Base-by-base conservation (phyloP, 2,888 invertebrate genomes). In the Nemoura dubitans region DNA sequence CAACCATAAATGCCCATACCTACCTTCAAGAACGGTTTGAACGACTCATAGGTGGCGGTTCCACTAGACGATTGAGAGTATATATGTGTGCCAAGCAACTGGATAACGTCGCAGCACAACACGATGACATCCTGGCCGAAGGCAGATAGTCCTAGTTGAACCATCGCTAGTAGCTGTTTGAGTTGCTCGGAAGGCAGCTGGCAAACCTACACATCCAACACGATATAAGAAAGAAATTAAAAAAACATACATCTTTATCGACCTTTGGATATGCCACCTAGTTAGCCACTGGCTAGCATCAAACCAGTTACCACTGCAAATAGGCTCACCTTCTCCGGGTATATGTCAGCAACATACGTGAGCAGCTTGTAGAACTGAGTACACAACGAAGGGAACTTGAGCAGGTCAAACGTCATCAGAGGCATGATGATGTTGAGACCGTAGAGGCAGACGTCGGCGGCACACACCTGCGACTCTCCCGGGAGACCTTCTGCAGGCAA, bases 361-460 rank as follows among this genome's bases (percentile, higher is more conserved):
- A 96, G 92, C 90, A 96, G 93, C 87, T 89, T 89, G 88, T 89
- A 94, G 90, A 93, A 95, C 91, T 95, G 94, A 43, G 92, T 91
- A 90, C 95, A 95, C 43, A 96, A 91, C 0, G 93, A 92, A 0
- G 96, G 96, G 90, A 95, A 95, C 91, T 95, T 95, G 43, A 97
- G 92, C 86, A 96, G 91, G 89, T 96, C 95, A 83, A 94, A 92
- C 78, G 94, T 95, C 94, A 96, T 95, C 87, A 96, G 91, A 3
- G 96, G 96, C 92, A 96, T 94, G 81, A 96, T 92, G 89, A 95
- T 94, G 89, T 94, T 94, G 5, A 96, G 92, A 25, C 96, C 95
- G 90, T 93, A 93, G n/a, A 96, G 90, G 86, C 94, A 94, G 7
- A 96, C 94, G 90, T 95, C 94, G 0, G 94, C 92, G 0, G 94